Conservation (phyloP, 2,888 invertebrate species). For the Hololepta plana region DNA sequence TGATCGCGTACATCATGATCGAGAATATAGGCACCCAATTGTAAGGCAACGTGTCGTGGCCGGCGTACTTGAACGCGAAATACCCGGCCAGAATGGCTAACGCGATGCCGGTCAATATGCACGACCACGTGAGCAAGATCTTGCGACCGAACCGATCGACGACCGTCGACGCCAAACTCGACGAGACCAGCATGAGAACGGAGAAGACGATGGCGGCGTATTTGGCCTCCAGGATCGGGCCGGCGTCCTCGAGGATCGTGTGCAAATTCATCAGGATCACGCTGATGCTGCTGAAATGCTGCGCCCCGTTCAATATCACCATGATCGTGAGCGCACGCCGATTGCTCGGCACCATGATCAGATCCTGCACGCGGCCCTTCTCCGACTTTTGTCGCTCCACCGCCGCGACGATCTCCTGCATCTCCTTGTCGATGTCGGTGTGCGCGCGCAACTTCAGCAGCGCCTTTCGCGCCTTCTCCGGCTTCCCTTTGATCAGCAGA, state of each 20-base stretch:
- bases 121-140: constrained; percentile 18
- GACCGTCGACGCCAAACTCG: constrained; percentile 16
- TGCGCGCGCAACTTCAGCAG: constrained; percentile 16
- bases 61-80: constrained; percentile 18
- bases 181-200: constrained; percentile 20
- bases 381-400: constrained; percentile 21
- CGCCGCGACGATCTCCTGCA: constrained; percentile 20
- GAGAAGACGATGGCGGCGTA: constrained; percentile 22
- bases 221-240: constrained; percentile 18
- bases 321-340: constrained; percentile 22
- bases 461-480: constrained; percentile 18
- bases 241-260: constrained; percentile 20
- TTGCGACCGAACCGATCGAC: constrained; percentile 23
- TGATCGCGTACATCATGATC: constrained; percentile 22
- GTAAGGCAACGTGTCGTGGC: constrained; percentile 15
- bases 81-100: constrained; percentile 19
- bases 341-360: constrained; percentile 21
- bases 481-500: constrained; percentile 17
- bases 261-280: constrained; percentile 27
- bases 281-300: constrained; percentile 24
- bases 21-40: constrained; percentile 22
- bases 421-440: constrained; percentile 17
- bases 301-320: constrained; percentile 21
- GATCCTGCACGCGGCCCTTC: constrained; percentile 20
- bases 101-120: constrained; percentile 19